Base-by-base conservation (phyloP, 2,113 vertebrate species). In the Tetrao urogallus region DNA sequence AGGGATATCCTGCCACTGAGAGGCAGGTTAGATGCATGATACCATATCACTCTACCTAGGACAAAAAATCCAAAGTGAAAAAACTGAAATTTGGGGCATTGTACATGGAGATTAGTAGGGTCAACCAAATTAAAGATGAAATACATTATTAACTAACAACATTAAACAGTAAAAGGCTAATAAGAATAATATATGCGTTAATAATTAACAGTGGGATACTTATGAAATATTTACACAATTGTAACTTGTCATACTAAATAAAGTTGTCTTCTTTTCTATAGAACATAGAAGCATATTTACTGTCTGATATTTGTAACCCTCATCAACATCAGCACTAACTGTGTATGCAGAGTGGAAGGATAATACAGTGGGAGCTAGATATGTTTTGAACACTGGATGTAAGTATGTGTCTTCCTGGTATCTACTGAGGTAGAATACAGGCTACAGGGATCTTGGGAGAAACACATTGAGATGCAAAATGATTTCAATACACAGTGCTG, bases 151-250 rank as follows among this genome's bases (percentile, higher is more conserved):
- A 52, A 75, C 78, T 79, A 72, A 43, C 38, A 63, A 67, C 87
- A 76, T 70, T 81, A 87, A 95, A 92, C 43, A 96, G 28, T 70
- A 52, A 45, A 74, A 63, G 52, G 71, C 70, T 70, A 89, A 86
- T 82, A 88, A 61, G 38, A 93, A 90, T 79, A 96, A 84, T 45
- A 71, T 18, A 79, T 32, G 64, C 25, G 78, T 74, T 93, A 94
- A 89, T 40, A 65, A 90, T 85, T 93, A 97, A 86, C 57, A 58
- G 66, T 36, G 52, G 50, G 79, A 63, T 91, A 94, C 96, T 95
- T 93, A 47, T 48, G 54, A 87, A 88, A 75, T 60, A 82, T 87
- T 96, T 73, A 27, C 54, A 10, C 42, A 75, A 74, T 72, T 71
- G 17, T 83, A 89, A 86, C 45, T 67, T 77, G 38, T 72, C n/a